Evolutionary conservation across 64 coral and sea anemone species (phyloP).

Genomic region (Pachyseris speciosa): DNA sequence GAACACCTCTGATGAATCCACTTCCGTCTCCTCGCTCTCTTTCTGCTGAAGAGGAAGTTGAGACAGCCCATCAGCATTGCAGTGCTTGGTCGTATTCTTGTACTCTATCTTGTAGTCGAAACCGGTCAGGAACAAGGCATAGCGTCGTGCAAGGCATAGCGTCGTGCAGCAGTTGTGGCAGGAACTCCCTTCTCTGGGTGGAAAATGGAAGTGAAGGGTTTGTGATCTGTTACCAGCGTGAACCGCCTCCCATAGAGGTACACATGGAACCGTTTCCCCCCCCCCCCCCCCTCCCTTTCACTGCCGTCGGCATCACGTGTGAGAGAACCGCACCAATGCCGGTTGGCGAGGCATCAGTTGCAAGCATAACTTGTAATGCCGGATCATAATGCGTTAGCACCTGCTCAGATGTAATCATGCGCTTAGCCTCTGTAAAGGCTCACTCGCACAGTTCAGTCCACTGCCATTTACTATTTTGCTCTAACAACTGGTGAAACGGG

Average conservation of each 20-base stretch:
- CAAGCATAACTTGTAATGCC: conserved; percentile 27
- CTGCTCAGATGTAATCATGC: conserved; percentile 50
- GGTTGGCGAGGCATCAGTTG: conserved; percentile 53
- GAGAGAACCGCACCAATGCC: conserved; percentile 53
- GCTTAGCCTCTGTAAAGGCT: conserved; percentile 56
- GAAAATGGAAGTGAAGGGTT: conserved; percentile 29
- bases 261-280: conserved; percentile 1
- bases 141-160: too few species aligned
- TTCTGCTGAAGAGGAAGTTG: conserved; percentile 58
- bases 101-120: conserved; percentile 50
- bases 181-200: conserved; percentile 51
- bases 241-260: conserved; percentile 42
- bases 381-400: conserved; percentile 56
- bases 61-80: conserved; percentile 73
- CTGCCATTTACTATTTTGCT: conserved; percentile 34
- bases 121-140: conserved; percentile 46
- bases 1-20: conserved; percentile 49
- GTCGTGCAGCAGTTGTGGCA: conserved; percentile 33
- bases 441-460: conserved; percentile 49
- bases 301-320: conserved; percentile 50
- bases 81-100: conserved; percentile 30
- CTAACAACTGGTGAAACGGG: conserved; percentile 33
- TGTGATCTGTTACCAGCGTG: conserved; percentile 34
- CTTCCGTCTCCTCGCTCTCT: conserved; percentile 16
- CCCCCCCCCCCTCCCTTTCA: conserved; percentile 41